phyloP scores from a whole-genome alignment of 2,113 vertebrate species.

The Erythrolamprus reginae region DNA sequence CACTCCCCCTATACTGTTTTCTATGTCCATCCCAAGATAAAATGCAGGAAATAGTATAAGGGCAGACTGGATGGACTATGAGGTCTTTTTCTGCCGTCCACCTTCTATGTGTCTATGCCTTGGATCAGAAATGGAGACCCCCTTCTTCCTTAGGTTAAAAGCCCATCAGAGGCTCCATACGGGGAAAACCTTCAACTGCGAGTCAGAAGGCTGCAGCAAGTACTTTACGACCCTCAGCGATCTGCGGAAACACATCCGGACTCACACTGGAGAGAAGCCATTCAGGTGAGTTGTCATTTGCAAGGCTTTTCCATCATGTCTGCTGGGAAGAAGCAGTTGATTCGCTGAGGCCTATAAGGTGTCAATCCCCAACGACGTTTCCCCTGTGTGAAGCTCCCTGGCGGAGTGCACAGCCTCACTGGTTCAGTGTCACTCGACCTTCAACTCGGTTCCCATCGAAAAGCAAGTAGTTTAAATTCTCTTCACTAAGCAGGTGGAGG shows the following conservation, averaged over 20 bases:
- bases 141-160: slow-evolving; percentile 79
- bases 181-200: slow-evolving; percentile 99
- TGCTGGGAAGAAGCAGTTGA: not conserved
- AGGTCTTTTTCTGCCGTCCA: too few species aligned
- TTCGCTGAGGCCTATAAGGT: not conserved
- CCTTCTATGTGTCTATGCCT: too few species aligned
- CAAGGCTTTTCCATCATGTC: not conserved
- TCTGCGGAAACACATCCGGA: slow-evolving; percentile 98
- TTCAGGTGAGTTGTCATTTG: slow-evolving; percentile 77
- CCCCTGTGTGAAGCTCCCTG: not conserved
- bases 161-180: slow-evolving; percentile 99
- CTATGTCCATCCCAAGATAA: too few species aligned
- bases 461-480: not conserved
- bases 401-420: not conserved
- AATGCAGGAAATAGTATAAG: too few species aligned
- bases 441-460: not conserved
- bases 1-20: too few species aligned
- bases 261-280: slow-evolving; percentile 97
- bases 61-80: too few species aligned
- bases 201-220: slow-evolving; percentile 98
- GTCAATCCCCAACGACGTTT: not conserved
- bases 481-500: not conserved
- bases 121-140: not conserved
- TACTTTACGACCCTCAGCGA: slow-evolving; percentile 99
- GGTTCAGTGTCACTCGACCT: not conserved